Conservation (phyloP, 2,888 invertebrate genomes). For the Hymenopus coronatus region DNA sequence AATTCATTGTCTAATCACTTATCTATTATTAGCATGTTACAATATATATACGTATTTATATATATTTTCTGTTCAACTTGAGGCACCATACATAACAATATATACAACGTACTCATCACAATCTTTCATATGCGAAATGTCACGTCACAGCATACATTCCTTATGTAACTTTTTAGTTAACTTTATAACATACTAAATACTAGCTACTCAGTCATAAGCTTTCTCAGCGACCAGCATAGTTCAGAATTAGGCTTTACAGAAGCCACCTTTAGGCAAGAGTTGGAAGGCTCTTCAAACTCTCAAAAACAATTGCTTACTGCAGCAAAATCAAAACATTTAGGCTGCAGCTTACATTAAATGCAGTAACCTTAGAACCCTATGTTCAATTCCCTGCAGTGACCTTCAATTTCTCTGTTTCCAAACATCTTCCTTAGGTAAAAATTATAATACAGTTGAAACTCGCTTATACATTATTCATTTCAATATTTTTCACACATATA, state of each 20-base stretch:
- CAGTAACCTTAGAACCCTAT: too few species aligned
- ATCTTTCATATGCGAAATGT: slow-evolving; percentile 10
- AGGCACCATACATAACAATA: slow-evolving; percentile 30
- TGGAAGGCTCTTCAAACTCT: neutral
- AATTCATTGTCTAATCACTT: neutral
- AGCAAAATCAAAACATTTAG: too few species aligned
- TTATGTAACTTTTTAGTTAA: neutral
- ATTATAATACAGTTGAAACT: too few species aligned
- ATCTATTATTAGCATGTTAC: neutral
- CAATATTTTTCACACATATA: too few species aligned
- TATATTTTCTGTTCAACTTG: slow-evolving; percentile 11
- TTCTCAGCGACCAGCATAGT: neutral
- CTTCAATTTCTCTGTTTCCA: too few species aligned
- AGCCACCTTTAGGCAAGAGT: neutral
- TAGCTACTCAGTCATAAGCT: slow-evolving; percentile 1
- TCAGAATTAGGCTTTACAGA: neutral
- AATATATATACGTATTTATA: neutral
- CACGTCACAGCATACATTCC: neutral
- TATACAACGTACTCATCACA: slow-evolving; percentile 22
- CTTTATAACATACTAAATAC: neutral
- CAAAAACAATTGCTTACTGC: too few species aligned
- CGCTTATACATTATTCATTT: too few species aligned
- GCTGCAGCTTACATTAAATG: too few species aligned
- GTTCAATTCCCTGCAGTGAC: too few species aligned
- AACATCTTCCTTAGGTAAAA: too few species aligned